Base-by-base conservation (phyloP, 2,888 invertebrate species). In the Sericinus montela region DNA sequence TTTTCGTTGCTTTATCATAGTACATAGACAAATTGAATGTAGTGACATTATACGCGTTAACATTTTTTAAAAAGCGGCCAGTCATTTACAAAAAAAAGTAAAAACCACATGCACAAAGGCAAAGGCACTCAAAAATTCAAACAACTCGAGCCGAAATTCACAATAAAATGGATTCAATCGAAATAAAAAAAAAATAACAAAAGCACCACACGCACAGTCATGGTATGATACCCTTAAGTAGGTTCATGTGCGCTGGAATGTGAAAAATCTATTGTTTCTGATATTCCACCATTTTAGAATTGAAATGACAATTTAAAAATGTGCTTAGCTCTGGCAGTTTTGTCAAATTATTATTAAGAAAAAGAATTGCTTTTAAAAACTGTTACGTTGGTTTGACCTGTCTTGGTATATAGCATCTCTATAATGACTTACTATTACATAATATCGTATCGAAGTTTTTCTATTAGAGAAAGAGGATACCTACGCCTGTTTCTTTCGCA, bases 151-250 rank as follows among this genome's bases (percentile, higher is more conserved):
- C 16, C 43, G 11, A 15, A 48, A 28, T 34, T 35, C 28, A 42
- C 11, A 42, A n/a, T 32, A 28, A 44, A 49, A 40, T 29, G 39
- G 28, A 35, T 45, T 44, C 35, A 16, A 10, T 35, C 9, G 13
- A 34, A 43, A 44, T 14, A 6, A 34, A 39, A 32, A 28, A 34
- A 19, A 39, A 49, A n/a, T n/a, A 49, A 47, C 46, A 47, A 49
- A 19, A 35, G 35, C 49, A 7, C 49, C 30, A 13, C 49, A 40
- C 30, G 6, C 19, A 13, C 16, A 25, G 35, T 3, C 40, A 41
- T 19, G 32, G 19, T n/a, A 25, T 19, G 35, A 35, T 40, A 29
- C 39, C 28, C 35, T 36, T 34, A 16, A 42, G 35, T 23, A 45
- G 15, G 38, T 44, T 34, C 38, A n/a, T 16, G 49, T 39, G 49